A percentile compares a stretch with the other conserved stretches of the same genome.
These are phyloP conservation scores for Bettongia penicillata DNA, from an alignment of 2,113 vertebrate species.

Conservation along the genomic window DNA sequence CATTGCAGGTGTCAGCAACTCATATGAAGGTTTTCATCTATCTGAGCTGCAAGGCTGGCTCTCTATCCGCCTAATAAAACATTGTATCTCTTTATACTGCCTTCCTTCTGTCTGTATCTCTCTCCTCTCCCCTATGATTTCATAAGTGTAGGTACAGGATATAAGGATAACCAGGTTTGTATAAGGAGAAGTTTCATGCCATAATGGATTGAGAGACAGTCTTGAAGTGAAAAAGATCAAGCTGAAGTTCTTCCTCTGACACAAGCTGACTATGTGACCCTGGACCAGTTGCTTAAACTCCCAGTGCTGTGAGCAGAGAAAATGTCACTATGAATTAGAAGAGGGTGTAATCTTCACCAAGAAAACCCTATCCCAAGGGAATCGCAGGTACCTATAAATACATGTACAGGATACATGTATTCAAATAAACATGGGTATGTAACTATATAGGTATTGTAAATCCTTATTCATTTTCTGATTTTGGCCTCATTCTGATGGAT, in stretches of 20 bases:
- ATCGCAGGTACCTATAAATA: not conserved
- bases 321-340: not conserved
- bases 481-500: not conserved
- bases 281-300: not conserved
- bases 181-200: too few relatives aligned
- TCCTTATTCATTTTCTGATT: not conserved
- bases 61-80: not conserved
- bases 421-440: not conserved
- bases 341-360: not conserved
- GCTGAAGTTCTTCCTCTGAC: not conserved
- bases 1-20: not conserved
- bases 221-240: not conserved
- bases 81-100: not conserved
- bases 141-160: not conserved
- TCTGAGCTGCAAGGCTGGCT: not conserved
- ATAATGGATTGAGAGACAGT: not conserved
- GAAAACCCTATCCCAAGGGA: not conserved
- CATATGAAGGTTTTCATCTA: not conserved
- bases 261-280: not conserved
- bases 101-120: not conserved
- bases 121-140: not conserved
- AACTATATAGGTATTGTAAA: not conserved
- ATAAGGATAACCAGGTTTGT: not conserved
- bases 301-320: not conserved
- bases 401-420: not conserved